phyloP scores from a whole-genome alignment of 2,113 vertebrate species.

The Etheostoma cragini region DNA sequence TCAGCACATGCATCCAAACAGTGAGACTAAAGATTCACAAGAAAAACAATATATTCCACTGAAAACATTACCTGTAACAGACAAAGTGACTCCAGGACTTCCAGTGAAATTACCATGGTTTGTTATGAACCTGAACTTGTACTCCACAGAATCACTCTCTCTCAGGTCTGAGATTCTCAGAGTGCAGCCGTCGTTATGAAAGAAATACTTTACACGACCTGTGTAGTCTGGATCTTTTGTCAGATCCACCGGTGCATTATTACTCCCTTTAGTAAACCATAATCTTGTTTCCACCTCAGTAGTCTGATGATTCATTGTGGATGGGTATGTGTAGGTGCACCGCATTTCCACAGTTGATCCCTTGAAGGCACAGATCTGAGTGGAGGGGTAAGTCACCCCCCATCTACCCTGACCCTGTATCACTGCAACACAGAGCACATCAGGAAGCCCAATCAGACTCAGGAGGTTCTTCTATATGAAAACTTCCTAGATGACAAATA shows the following conservation, averaged over 20 bases:
- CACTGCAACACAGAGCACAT: neutral
- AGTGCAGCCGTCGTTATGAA: accelerated
- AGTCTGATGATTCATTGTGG: neutral
- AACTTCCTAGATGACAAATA: too few species aligned
- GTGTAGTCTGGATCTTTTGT: neutral
- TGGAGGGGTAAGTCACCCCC: neutral
- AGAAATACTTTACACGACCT: neutral
- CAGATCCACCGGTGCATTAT: neutral
- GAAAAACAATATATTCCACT: too few species aligned
- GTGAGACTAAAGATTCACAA: too few species aligned
- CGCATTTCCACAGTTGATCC: constrained; percentile 9
- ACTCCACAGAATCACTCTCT: constrained; percentile 31
- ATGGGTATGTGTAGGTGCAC: constrained; percentile 1
- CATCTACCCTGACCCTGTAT: neutral
- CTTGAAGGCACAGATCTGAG: constrained; percentile 10
- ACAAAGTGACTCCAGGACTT: too few species aligned
- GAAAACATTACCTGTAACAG: too few species aligned
- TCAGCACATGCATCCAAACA: too few species aligned
- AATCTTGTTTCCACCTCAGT: neutral
- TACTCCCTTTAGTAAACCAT: neutral
- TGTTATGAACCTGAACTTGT: constrained; percentile 19
- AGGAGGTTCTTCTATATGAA: too few species aligned
- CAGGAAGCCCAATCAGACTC: neutral
- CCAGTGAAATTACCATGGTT: too few species aligned
- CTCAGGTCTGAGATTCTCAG: constrained; percentile 39